phyloP scores from a whole-genome alignment of 2,797 vertebrate genomes.

The Phyllotis vaccarum region DNA sequence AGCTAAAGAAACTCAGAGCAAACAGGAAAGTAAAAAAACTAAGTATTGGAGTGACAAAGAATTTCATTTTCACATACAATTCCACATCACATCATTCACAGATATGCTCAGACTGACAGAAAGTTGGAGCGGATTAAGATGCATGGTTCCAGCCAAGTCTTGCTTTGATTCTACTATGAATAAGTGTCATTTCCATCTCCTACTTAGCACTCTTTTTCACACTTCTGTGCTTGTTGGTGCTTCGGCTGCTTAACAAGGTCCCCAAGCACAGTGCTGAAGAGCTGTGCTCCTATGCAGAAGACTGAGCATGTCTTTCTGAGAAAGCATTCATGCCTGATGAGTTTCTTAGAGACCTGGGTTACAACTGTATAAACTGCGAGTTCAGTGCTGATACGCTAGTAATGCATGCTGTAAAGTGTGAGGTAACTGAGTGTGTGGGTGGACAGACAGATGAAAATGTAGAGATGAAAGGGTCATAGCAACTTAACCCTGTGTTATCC shows the following conservation, averaged over 20 bases:
- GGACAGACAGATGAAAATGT: neutral
- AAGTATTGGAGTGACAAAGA: neutral
- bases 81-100: neutral
- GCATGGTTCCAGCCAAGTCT: neutral
- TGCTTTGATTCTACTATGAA: too few relatives aligned
- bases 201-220: neutral
- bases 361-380: neutral
- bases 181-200: neutral
- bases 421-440: neutral
- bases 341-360: neutral
- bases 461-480: neutral
- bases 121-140: neutral
- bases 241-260: neutral
- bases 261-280: neutral
- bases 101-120: too few relatives aligned
- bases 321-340: neutral
- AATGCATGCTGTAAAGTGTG: neutral
- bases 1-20: neutral
- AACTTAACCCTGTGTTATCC: neutral
- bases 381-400: neutral
- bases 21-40: neutral
- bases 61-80: neutral
- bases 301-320: neutral
- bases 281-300: neutral
- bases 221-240: neutral